phyloP scores from a whole-genome alignment of 2,888 invertebrate genomes.

The Heterodera filipjevi region DNA sequence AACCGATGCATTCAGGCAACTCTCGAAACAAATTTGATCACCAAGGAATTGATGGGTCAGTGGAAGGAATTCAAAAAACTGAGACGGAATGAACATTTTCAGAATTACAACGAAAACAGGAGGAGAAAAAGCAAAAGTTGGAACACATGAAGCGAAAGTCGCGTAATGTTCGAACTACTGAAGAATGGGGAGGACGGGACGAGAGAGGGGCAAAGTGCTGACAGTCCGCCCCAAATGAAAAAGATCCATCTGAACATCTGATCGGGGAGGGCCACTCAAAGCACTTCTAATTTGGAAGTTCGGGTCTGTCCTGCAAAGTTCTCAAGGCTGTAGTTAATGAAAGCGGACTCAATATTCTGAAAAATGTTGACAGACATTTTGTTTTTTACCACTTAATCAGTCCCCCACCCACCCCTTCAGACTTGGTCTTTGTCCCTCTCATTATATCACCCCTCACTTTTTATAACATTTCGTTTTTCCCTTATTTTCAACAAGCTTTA shows the following conservation, averaged over 20 bases:
- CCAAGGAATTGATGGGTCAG: conserved; percentile 41
- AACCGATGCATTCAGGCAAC: conserved; percentile 45
- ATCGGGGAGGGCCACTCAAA: too few species aligned
- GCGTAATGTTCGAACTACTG: conserved; percentile 44
- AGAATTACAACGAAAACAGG: conserved; percentile 47
- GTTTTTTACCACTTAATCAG: too few species aligned
- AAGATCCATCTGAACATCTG: conserved; percentile 39
- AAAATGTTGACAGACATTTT: too few species aligned
- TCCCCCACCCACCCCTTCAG: too few species aligned
- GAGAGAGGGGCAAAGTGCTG: conserved; percentile 1
- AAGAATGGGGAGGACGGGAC: conserved; percentile 19
- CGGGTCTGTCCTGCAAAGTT: neutral
- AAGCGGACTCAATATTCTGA: too few species aligned
- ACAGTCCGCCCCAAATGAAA: conserved; percentile 36
- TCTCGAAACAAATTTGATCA: conserved; percentile 42
- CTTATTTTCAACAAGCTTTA: too few species aligned
- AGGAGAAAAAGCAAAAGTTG: conserved; percentile 44
- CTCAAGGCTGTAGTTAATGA: too few species aligned
- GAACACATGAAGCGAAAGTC: conserved; percentile 46
- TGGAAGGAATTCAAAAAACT: neutral
- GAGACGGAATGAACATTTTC: conserved; percentile 13
- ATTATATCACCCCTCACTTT: too few species aligned
- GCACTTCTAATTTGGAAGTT: too few species aligned
- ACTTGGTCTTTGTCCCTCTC: too few species aligned
- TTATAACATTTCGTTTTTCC: too few species aligned